A percentile compares a stretch with the other conserved stretches of the same genome.
phyloP scores from a whole-genome alignment of 1,140 invertebrate genomes.

The Lutraria rhynchaena region DNA sequence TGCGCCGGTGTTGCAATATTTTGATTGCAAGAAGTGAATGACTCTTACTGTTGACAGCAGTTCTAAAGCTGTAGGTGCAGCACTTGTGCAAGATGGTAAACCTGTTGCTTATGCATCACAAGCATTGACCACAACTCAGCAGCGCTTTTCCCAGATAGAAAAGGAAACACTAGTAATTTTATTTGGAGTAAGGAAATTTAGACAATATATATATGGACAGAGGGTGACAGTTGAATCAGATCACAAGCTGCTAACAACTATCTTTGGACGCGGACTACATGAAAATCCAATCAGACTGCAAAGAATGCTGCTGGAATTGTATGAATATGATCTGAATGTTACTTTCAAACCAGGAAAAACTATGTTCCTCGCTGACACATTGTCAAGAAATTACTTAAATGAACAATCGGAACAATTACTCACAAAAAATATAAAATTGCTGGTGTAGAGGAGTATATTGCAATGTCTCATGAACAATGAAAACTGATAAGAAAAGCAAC shows the following conservation, averaged over 20 bases:
- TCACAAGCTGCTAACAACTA: constrained; percentile 2
- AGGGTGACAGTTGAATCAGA: neutral
- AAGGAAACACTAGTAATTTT: constrained; percentile 15
- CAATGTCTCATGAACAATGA: neutral
- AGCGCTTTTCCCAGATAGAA: constrained; percentile 2
- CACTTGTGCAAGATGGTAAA: constrained; percentile 10
- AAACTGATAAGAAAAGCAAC: neutral
- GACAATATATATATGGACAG: constrained; percentile 6
- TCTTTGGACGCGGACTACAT: neutral
- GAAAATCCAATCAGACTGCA: constrained; percentile 2
- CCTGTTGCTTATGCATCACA: constrained; percentile 1
- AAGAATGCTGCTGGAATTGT: neutral
- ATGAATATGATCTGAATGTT: constrained; percentile 12
- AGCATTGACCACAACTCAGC: constrained; percentile 6
- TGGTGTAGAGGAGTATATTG: neutral
- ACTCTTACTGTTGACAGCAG: neutral
- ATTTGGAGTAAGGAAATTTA: neutral
- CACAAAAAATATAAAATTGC: neutral
- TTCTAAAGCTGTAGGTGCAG: neutral
- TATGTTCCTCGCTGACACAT: neutral
- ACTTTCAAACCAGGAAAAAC: constrained; percentile 7
- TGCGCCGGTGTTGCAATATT: neutral
- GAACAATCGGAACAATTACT: neutral
- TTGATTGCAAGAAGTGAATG: neutral
- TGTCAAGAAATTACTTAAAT: constrained; percentile 1